Conservation (phyloP, 2,888 invertebrate species). For the Drosophila fulvimacula region DNA sequence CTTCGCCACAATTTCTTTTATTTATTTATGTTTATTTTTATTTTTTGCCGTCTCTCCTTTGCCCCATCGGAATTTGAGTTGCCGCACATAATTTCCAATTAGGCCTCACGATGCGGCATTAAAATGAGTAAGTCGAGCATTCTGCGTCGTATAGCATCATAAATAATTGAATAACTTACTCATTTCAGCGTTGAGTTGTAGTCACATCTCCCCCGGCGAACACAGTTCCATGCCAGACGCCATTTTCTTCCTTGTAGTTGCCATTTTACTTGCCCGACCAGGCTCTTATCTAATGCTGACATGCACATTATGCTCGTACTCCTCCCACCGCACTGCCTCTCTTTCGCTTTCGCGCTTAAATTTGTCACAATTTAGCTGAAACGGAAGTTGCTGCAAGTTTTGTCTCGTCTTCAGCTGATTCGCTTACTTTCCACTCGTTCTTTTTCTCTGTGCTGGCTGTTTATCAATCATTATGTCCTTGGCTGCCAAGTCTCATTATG, state of each 20-base stretch:
- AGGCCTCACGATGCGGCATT: conserved; percentile 50
- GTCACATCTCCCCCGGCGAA: conserved; percentile 9
- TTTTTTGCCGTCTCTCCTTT: not conserved
- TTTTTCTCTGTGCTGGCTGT: conserved; percentile 17
- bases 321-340: not conserved
- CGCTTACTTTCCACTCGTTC: conserved; percentile 5
- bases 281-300: conserved; percentile 65
- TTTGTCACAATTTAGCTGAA: conserved; percentile 69
- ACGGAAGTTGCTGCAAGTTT: conserved; percentile 41
- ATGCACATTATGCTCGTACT: conserved; percentile 62
- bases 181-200: conserved; percentile 46
- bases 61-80: conserved; percentile 30
- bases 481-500: conserved; percentile 68
- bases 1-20: conserved; percentile 14
- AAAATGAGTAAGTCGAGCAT: conserved; percentile 42
- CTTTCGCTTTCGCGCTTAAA: conserved; percentile 33
- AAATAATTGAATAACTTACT: conserved; percentile 76
- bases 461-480: conserved; percentile 75
- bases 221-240: conserved; percentile 17
- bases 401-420: conserved; percentile 7
- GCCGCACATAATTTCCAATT: conserved; percentile 66
- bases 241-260: conserved; percentile 30
- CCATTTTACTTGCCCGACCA: conserved; percentile 28
- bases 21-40: conserved; percentile 5
- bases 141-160: conserved; percentile 52